Conservation (phyloP, 2,888 invertebrate species). For the Nineta flava region DNA sequence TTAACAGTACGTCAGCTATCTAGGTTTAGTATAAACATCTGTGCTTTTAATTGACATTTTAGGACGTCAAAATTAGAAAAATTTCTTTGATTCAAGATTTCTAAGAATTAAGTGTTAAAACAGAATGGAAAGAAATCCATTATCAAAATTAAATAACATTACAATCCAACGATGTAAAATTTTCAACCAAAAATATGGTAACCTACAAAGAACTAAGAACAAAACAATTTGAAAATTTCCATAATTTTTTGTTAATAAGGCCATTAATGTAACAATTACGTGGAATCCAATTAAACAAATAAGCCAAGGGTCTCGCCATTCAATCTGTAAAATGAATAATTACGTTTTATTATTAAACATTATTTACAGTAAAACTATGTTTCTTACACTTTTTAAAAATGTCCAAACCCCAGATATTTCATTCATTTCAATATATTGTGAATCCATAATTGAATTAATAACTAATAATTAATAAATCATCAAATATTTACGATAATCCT, state of each 20-base stretch:
- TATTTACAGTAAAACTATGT: background rate
- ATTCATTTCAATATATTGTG: conserved; percentile 47
- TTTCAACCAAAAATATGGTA: conserved; percentile 9
- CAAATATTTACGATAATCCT: background rate
- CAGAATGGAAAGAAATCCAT: no score
- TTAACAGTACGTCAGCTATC: no score
- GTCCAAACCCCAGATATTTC: conserved; percentile 63
- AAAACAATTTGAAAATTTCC: conserved; percentile 74
- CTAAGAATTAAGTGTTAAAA: no score
- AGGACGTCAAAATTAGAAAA: no score
- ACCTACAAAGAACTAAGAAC: conserved; percentile 67
- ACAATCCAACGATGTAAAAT: conserved; percentile 1
- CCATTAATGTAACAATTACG: conserved; percentile 57
- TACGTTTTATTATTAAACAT: background rate
- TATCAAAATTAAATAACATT: background rate
- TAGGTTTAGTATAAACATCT: no score
- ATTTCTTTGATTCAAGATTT: no score
- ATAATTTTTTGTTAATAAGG: conserved; percentile 67
- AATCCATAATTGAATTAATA: conserved; percentile 28
- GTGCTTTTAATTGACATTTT: no score
- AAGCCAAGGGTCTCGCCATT: conserved; percentile 81
- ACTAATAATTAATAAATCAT: background rate
- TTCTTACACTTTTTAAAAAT: conserved; percentile 65
- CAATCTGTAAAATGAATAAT: conserved; percentile 44
- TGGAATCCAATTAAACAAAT: conserved; percentile 62